Percentiles rank a stretch among this genome's conserved stretches.
Conservation (phyloP, 2,113 vertebrate genomes). For the Equus quagga region DNA sequence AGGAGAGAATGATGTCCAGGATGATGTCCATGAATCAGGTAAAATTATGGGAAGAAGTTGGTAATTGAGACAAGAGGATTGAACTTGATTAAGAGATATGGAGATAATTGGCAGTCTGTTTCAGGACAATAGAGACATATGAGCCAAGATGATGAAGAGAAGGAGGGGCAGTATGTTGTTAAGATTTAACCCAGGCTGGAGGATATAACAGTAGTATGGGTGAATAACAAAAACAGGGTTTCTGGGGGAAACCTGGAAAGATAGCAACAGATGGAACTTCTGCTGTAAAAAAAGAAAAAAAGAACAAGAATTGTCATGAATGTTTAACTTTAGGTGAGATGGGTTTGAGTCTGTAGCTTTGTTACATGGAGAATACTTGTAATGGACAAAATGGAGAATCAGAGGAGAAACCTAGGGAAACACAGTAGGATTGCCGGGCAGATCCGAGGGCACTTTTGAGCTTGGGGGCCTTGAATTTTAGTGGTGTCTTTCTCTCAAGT, state of each 20-base stretch:
- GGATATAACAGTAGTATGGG: neutral
- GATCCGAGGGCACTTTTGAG: neutral
- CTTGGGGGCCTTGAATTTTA: neutral
- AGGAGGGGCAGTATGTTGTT: neutral
- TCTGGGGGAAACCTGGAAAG: neutral
- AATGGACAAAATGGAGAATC: neutral
- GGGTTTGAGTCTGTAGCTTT: neutral
- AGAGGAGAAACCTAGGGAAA: neutral
- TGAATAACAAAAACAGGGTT: neutral
- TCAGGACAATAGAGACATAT: neutral
- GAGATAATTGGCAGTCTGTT: neutral
- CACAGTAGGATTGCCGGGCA: neutral
- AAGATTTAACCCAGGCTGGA: neutral
- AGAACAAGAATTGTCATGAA: neutral
- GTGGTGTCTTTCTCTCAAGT: neutral
- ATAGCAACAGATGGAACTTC: neutral
- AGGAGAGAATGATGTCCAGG: neutral
- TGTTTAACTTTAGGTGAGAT: neutral
- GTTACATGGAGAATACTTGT: neutral
- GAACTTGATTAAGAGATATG: neutral
- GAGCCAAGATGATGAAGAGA: neutral
- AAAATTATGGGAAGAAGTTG: neutral
- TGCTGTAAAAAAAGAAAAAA: neutral
- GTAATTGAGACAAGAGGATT: neutral
- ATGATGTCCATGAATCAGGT: neutral